phyloP scores from a whole-genome alignment of 2,797 vertebrate genomes.

The Phataginus tricuspis region DNA sequence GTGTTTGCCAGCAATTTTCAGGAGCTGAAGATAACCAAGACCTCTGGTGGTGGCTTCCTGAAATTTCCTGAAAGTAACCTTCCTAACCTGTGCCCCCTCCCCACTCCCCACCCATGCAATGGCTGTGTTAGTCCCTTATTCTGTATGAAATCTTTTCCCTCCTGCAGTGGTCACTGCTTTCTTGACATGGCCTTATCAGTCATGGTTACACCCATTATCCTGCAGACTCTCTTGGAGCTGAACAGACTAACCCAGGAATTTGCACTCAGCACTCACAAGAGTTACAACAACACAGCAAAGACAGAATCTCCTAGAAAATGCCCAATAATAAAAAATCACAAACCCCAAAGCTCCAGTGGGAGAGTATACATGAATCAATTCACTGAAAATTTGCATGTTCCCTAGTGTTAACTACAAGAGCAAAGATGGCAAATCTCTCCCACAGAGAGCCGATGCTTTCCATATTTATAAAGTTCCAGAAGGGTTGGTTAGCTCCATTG shows the following conservation, averaged over 20 bases:
- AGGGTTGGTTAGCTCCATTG: not conserved
- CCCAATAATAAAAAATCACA: not conserved
- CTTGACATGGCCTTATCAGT: not conserved
- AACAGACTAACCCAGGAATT: not conserved
- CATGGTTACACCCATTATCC: not conserved
- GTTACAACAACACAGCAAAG: not conserved
- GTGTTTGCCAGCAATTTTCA: not conserved
- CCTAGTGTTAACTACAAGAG: not conserved
- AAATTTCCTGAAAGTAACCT: not conserved
- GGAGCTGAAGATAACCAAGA: not conserved
- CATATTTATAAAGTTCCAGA: not conserved
- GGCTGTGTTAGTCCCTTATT: not conserved
- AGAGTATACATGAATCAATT: not conserved
- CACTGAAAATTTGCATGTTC: not conserved
- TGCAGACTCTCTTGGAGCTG: not conserved
- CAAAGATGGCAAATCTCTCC: not conserved
- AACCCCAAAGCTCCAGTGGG: not conserved
- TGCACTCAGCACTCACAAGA: not conserved
- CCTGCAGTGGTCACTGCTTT: not conserved
- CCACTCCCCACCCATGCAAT: not conserved
- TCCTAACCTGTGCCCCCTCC: not conserved
- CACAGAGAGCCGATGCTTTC: not conserved
- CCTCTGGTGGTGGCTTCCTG: not conserved
- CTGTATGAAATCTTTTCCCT: not conserved
- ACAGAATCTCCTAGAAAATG: not conserved